Conservation (phyloP, 2,888 invertebrate species). For the Romanomermis culicivorax region DNA sequence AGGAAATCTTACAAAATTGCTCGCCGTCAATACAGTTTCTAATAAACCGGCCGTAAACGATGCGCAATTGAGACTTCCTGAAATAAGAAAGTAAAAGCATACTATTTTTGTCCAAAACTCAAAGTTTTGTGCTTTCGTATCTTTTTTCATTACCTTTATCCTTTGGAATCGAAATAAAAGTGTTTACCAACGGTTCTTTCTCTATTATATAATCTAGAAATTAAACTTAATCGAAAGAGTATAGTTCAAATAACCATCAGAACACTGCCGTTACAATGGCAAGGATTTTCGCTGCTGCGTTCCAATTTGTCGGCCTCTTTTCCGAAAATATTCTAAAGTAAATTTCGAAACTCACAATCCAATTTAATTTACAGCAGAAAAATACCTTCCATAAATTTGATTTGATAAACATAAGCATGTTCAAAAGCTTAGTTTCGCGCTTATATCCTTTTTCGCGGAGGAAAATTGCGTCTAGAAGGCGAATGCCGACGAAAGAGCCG, state of each 20-base stretch:
- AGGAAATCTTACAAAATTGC: slow-evolving; percentile 66
- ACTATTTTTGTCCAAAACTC: too few species aligned
- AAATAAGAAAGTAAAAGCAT: slow-evolving; percentile 11
- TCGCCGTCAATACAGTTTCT: slow-evolving; percentile 74
- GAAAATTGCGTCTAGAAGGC: slow-evolving; percentile 76
- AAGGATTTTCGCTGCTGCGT: slow-evolving; percentile 92
- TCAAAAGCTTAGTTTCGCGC: slow-evolving; percentile 76
- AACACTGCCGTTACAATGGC: slow-evolving; percentile 48
- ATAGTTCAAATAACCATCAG: neutral
- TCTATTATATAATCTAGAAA: slow-evolving; percentile 71
- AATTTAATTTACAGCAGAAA: neutral
- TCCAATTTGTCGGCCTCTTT: slow-evolving; percentile 95
- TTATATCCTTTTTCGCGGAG: slow-evolving; percentile 78
- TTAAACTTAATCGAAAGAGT: neutral
- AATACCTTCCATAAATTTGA: slow-evolving; percentile 82
- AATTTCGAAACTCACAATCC: neutral
- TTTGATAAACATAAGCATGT: slow-evolving; percentile 81
- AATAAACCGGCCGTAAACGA: slow-evolving; percentile 95
- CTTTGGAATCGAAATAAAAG: slow-evolving; percentile 87
- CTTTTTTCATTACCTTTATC: slow-evolving; percentile 47
- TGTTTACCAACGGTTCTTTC: slow-evolving; percentile 86
- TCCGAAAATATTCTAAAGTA: slow-evolving; percentile 63
- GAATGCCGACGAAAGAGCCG: slow-evolving; percentile 79
- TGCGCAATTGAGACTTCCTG: slow-evolving; percentile 75
- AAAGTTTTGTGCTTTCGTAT: neutral